A percentile compares a stretch with the other conserved stretches of the same genome.
Conservation (phyloP, 2,797 vertebrate genomes). For the Valencia hispanica region DNA sequence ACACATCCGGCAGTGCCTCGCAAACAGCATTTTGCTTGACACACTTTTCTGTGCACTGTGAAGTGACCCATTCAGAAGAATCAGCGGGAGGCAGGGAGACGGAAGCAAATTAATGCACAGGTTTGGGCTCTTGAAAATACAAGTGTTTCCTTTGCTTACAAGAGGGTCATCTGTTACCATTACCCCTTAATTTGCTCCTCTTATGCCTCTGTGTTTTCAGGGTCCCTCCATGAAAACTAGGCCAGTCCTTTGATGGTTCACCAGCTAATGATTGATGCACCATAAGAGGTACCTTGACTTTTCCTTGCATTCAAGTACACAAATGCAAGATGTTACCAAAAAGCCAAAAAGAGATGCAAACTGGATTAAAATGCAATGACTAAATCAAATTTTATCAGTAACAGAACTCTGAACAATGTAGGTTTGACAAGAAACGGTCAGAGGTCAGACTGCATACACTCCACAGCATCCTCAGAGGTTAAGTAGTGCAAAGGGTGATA, state of each 20-base stretch:
- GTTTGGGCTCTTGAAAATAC: conserved; percentile 61
- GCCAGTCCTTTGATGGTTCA: conserved; percentile 66
- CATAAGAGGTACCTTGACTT: conserved; percentile 30
- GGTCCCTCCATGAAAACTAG: conserved; percentile 58
- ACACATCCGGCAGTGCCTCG: conserved; percentile 59
- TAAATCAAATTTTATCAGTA: conserved; percentile 53
- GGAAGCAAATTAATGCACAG: conserved; percentile 64
- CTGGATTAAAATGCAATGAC: conserved; percentile 24
- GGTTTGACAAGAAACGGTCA: conserved; percentile 57
- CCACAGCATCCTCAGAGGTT: conserved; percentile 37
- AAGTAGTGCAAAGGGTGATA: conserved; percentile 50
- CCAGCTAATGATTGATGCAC: conserved; percentile 47
- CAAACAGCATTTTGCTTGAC: conserved; percentile 67
- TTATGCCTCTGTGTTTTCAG: conserved; percentile 32
- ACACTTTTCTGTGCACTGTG: conserved; percentile 68
- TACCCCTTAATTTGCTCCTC: conserved; percentile 45
- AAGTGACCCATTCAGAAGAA: conserved; percentile 73
- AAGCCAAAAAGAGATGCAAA: conserved; percentile 14
- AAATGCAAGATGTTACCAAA: conserved; percentile 27
- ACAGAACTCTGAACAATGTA: conserved; percentile 44
- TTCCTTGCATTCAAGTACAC: conserved; percentile 22
- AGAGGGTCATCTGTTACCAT: conserved; percentile 73
- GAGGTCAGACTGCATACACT: conserved; percentile 58
- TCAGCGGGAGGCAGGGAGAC: conserved; percentile 65
- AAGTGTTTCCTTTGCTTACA: conserved; percentile 51